Evolutionary conservation across 2,797 vertebrate genomes (phyloP).

Genomic region (Eulemur rubriventer): DNA sequence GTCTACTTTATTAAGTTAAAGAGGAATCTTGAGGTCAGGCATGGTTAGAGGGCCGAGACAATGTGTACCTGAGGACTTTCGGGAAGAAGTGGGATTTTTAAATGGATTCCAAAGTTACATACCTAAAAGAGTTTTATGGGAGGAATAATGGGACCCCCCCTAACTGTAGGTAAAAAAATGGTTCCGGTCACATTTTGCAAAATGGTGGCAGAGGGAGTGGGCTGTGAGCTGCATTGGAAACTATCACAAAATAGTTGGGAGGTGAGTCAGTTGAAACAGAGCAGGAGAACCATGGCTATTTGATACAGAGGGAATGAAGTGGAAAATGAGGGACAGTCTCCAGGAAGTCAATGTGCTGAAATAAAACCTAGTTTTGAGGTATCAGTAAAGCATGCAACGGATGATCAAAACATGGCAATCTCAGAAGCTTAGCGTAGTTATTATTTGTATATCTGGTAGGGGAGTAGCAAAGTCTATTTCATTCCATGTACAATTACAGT

Average conservation of each 20-base stretch:
- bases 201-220: not conserved
- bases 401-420: not conserved
- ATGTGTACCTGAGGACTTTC: not conserved
- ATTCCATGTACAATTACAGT: not conserved
- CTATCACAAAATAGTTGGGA: not conserved
- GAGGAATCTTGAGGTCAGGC: not conserved
- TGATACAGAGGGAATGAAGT: not conserved
- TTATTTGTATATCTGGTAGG: not conserved
- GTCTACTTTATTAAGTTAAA: not conserved
- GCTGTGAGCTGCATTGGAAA: not conserved
- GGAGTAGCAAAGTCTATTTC: not conserved
- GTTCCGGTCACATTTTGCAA: not conserved
- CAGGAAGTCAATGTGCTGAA: not conserved
- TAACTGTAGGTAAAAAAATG: not conserved
- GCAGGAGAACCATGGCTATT: not conserved
- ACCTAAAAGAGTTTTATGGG: not conserved
- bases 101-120: not conserved
- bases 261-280: slow-evolving; percentile 23
- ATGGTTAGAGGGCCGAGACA: not conserved
- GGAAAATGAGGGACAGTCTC: slow-evolving; percentile 5
- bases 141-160: not conserved
- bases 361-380: slow-evolving; percentile 29
- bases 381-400: not conserved
- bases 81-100: not conserved
- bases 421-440: not conserved